These are phyloP conservation scores for Hemichromis elongatus DNA, from an alignment of 2,113 vertebrate species.

Conservation along the genomic window DNA sequence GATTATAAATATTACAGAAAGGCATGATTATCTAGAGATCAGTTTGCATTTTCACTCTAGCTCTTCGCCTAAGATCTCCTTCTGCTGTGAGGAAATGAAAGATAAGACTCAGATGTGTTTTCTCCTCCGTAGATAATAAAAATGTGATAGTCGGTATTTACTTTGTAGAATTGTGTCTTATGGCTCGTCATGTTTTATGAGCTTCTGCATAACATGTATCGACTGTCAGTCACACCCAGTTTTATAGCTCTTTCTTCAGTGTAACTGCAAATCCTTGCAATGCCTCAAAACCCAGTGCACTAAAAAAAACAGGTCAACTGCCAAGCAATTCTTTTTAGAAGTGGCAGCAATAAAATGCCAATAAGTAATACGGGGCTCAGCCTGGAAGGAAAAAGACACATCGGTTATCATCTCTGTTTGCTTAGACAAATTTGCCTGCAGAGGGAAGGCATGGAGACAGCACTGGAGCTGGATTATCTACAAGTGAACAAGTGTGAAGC, in stretches of 20 bases:
- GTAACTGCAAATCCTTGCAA: neutral
- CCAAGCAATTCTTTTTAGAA: neutral
- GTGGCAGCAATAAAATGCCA: neutral
- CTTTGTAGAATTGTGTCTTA: neutral
- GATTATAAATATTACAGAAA: neutral
- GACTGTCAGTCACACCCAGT: neutral
- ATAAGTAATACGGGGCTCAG: constrained; percentile 11
- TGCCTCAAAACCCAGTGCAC: neutral
- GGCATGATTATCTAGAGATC: neutral
- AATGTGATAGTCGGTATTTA: neutral
- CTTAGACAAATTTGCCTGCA: neutral
- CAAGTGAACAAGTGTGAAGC: neutral
- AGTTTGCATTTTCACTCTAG: neutral
- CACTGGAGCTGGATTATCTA: neutral
- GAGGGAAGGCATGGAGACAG: neutral
- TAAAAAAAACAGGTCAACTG: neutral
- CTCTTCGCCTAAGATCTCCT: neutral
- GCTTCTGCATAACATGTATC: neutral
- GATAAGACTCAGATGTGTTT: neutral
- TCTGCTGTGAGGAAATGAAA: neutral
- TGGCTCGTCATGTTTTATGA: neutral
- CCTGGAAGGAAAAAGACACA: neutral
- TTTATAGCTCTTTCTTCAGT: neutral
- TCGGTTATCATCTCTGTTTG: neutral
- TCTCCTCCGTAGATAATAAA: neutral